Conservation (phyloP, 2,888 invertebrate genomes). For the Panzeria rudis region DNA sequence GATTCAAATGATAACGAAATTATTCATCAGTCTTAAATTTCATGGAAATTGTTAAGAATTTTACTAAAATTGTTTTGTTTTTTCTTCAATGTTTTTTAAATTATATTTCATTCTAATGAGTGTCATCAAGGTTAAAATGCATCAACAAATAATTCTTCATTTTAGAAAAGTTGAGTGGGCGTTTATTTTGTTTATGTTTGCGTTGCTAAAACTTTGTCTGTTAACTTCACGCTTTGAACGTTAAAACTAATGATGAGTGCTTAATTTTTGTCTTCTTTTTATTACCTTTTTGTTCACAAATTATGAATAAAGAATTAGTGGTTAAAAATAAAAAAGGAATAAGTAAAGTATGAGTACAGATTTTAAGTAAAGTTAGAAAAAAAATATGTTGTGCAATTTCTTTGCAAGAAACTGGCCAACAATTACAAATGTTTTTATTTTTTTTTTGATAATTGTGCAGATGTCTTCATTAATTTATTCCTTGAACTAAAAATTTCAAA, state of each 20-base stretch:
- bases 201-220: conserved; percentile 27
- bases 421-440: conserved; percentile 26
- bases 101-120: conserved; percentile 58
- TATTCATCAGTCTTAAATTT: conserved; percentile 22
- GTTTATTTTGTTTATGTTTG: conserved; percentile 41
- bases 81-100: conserved; percentile 7
- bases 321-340: conserved; percentile 10
- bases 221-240: conserved; percentile 57
- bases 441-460: conserved; percentile 23
- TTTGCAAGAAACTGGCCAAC: conserved; percentile 46
- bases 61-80: neutral
- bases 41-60: neutral
- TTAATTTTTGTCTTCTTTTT: conserved; percentile 14
- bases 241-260: conserved; percentile 53
- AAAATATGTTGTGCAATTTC: conserved; percentile 53
- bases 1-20: conserved; percentile 49
- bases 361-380: neutral
- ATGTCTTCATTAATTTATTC: conserved; percentile 37
- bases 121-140: conserved; percentile 61
- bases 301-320: conserved; percentile 17
- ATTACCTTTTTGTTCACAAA: neutral
- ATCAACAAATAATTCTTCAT: conserved; percentile 38
- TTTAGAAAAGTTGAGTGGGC: conserved; percentile 31
- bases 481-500: conserved; percentile 47
- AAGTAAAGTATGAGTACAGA: neutral